Conservation (phyloP, 2,888 invertebrate species). For the Hemithea aestivaria region DNA sequence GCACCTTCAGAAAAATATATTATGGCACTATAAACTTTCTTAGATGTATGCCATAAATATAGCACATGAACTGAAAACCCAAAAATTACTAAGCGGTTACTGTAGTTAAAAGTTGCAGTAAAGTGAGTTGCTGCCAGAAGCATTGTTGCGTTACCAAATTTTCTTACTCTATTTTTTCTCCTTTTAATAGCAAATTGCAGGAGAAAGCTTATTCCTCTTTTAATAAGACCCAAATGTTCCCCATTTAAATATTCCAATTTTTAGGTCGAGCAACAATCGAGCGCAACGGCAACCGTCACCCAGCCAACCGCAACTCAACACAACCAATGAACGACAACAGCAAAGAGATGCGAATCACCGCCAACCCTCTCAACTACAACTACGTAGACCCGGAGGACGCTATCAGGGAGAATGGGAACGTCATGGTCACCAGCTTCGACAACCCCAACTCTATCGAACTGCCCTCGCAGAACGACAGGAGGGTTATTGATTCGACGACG, state of each 20-base stretch:
- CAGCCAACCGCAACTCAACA: conserved; percentile 58
- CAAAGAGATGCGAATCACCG: conserved; percentile 85
- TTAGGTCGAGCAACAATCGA: conserved; percentile 81
- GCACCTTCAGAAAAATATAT: too few species aligned
- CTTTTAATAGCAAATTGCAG: too few species aligned
- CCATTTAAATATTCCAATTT: conserved; percentile 1
- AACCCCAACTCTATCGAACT: conserved; percentile 86
- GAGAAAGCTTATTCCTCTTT: too few species aligned
- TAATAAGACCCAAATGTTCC: too few species aligned
- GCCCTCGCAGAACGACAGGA: conserved; percentile 72
- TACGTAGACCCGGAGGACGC: conserved; percentile 84
- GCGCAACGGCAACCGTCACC: conserved; percentile 70
- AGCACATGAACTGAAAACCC: too few species aligned
- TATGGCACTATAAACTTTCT: neutral
- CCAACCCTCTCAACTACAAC: conserved; percentile 86
- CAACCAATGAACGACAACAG: conserved; percentile 59
- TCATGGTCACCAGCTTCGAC: conserved; percentile 84
- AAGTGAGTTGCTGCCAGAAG: too few species aligned
- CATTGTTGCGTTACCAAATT: too few species aligned
- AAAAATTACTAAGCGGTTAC: too few species aligned
- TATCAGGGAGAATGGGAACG: conserved; percentile 69
- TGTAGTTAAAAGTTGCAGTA: too few species aligned
- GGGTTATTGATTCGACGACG: conserved; percentile 82
- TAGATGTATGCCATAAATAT: too few species aligned
- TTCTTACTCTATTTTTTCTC: too few species aligned